These are phyloP conservation scores for Pitangus sulphuratus DNA, from an alignment of 2,797 vertebrate species.

Conservation along the genomic window DNA sequence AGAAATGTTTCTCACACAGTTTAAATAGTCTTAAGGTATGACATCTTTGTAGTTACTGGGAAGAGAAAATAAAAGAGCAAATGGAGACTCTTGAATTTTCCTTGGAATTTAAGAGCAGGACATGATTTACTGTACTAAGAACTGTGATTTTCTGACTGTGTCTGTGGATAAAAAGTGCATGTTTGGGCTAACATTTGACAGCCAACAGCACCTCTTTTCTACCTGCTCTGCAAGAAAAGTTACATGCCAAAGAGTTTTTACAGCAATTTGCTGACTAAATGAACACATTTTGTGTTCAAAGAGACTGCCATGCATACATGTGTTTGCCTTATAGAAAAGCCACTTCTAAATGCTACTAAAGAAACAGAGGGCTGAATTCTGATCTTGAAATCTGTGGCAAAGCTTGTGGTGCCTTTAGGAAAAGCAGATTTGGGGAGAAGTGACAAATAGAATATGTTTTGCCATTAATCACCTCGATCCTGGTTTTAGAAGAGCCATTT, in stretches of 20 bases:
- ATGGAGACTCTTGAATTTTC: neutral
- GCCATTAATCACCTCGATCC: neutral
- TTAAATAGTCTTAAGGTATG: neutral
- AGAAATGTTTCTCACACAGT: neutral
- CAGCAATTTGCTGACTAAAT: neutral
- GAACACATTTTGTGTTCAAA: neutral
- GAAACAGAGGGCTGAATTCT: neutral
- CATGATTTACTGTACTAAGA: neutral
- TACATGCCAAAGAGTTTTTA: neutral
- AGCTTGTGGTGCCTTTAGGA: neutral
- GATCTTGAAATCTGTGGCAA: neutral
- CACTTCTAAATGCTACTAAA: neutral
- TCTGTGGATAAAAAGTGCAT: neutral
- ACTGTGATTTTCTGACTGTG: neutral
- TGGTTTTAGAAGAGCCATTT: neutral
- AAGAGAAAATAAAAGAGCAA: neutral
- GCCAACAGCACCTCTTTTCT: neutral
- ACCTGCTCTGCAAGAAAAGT: neutral
- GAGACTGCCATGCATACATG: neutral
- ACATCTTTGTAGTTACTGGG: neutral
- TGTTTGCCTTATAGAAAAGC: neutral
- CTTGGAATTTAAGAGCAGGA: neutral
- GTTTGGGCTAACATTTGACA: neutral
- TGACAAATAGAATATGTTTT: neutral
- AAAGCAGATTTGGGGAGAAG: neutral